Percentiles rank a stretch among this genome's conserved stretches.
Conservation (phyloP, 2,797 vertebrate genomes). For the Mormyrus hasselquistii region DNA sequence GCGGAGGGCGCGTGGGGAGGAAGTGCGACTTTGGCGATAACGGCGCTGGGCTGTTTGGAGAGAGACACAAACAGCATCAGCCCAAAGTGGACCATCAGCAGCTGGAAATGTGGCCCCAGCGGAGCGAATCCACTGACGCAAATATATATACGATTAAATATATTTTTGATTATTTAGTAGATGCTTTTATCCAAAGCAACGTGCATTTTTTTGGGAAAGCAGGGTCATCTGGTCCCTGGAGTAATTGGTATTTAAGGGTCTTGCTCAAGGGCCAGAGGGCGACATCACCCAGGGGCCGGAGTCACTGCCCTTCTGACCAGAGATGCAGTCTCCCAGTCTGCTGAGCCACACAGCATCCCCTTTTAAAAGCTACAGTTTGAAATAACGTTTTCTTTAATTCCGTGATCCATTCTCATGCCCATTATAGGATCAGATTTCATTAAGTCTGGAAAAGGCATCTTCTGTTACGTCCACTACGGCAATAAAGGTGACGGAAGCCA, state of each 20-base stretch:
- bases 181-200: background rate
- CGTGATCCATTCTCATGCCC: background rate
- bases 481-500: background rate
- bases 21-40: background rate
- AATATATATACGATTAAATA: background rate
- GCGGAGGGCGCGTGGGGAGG: background rate
- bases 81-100: background rate
- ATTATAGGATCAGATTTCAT: background rate
- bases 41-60: background rate
- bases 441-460: background rate
- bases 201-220: background rate
- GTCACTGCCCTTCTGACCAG: background rate
- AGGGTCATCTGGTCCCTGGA: background rate
- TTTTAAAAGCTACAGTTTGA: background rate
- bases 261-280: too few relatives aligned
- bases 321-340: background rate
- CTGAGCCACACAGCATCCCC: background rate
- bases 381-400: background rate
- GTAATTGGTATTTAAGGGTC: background rate
- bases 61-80: background rate
- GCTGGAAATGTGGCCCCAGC: background rate
- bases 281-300: background rate
- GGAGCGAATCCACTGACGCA: background rate
- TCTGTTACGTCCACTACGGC: background rate
- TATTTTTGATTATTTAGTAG: background rate